Evolutionary conservation across 2,113 vertebrate genomes (phyloP).

Genomic region (Rafetus swinhoei): DNA sequence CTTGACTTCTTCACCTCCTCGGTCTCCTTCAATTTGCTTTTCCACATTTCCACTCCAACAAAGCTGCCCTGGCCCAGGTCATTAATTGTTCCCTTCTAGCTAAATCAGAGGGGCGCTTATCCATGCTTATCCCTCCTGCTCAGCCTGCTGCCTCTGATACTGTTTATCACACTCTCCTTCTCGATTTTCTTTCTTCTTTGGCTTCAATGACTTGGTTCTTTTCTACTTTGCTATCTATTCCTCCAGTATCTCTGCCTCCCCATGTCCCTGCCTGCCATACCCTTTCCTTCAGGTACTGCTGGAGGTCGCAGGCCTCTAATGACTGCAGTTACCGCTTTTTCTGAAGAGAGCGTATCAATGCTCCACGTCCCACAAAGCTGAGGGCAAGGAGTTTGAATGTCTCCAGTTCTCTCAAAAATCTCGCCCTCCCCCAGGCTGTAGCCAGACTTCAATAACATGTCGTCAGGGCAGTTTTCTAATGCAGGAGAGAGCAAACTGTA

Average conservation of each 20-base stretch:
- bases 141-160: background rate
- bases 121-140: background rate
- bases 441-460: background rate
- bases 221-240: background rate
- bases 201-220: background rate
- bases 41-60: background rate
- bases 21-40: background rate
- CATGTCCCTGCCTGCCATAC: background rate
- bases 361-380: background rate
- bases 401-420: background rate
- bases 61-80: background rate
- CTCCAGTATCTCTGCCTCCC: background rate
- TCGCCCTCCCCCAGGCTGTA: background rate
- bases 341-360: background rate
- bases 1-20: background rate
- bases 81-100: background rate
- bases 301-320: background rate
- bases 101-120: background rate
- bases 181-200: background rate
- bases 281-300: fast-evolving
- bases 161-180: background rate
- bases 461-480: background rate
- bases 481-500: background rate
- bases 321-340: background rate
- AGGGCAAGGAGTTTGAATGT: background rate